phyloP scores from a whole-genome alignment of 2,113 vertebrate species.

The Pionites leucogaster region DNA sequence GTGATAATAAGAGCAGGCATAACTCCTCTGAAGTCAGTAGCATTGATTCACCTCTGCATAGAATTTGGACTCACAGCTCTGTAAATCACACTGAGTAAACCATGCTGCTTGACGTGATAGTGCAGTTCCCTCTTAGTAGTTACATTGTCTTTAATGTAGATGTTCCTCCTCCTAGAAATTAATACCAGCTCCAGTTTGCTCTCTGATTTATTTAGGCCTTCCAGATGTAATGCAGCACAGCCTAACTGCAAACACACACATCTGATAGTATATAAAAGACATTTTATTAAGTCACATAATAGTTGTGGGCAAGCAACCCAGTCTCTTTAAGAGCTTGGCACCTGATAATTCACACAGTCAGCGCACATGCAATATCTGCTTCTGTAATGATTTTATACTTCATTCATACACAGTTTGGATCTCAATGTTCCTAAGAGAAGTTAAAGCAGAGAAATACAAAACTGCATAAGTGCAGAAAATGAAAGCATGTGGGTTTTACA shows the following conservation, averaged over 20 bases:
- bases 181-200: background rate
- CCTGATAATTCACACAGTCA: slow-evolving; percentile 12
- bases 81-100: background rate
- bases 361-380: slow-evolving; percentile 8
- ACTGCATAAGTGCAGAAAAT: background rate
- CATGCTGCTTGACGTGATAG: background rate
- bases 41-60: background rate
- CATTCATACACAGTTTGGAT: background rate
- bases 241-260: background rate
- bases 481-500: background rate
- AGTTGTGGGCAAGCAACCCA: background rate
- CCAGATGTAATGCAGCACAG: background rate
- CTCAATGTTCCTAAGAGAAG: background rate
- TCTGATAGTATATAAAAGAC: slow-evolving; percentile 2
- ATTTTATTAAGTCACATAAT: slow-evolving; percentile 36
- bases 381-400: slow-evolving; percentile 15
- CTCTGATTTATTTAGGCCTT: background rate
- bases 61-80: background rate
- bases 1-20: background rate
- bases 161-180: background rate
- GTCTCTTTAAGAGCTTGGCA: slow-evolving; percentile 11
- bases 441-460: background rate
- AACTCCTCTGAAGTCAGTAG: background rate
- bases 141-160: background rate
- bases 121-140: background rate